A percentile compares a stretch with the other conserved stretches of the same genome.
Conservation (phyloP, 2,797 vertebrate genomes). For the Danio choprae region DNA sequence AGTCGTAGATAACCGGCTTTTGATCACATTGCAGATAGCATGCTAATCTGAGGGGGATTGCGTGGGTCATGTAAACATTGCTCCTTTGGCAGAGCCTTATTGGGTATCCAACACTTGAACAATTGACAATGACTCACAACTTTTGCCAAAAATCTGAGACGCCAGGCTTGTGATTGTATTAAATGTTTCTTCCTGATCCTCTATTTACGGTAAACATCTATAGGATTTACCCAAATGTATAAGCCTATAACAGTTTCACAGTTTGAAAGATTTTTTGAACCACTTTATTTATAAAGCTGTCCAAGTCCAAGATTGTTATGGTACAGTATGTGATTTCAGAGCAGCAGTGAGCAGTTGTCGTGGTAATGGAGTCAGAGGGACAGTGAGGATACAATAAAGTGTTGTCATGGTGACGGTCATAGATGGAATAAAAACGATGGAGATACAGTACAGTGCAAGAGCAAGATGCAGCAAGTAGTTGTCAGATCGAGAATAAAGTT, state of each 20-base stretch:
- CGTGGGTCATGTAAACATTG: conserved; percentile 17
- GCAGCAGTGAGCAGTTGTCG: not conserved
- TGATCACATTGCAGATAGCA: conserved; percentile 17
- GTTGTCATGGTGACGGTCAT: not conserved
- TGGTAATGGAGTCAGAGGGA: conserved; percentile 1
- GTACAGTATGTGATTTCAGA: conserved; percentile 17
- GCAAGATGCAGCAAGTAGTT: too few species aligned
- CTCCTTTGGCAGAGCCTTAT: conserved; percentile 30
- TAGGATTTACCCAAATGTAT: not conserved
- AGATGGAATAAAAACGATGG: not conserved
- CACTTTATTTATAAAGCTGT: not conserved
- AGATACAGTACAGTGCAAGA: too few species aligned
- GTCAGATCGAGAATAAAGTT: not conserved
- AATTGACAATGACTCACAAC: conserved; percentile 26
- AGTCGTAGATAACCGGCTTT: conserved; percentile 22
- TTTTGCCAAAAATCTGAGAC: not conserved
- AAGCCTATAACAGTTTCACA: not conserved
- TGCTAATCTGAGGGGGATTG: conserved; percentile 18
- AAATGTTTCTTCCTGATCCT: not conserved
- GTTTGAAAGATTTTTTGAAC: not conserved
- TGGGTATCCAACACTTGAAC: conserved; percentile 3
- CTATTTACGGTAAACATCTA: conserved; percentile 11
- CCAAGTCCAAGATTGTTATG: not conserved
- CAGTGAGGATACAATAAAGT: not conserved
- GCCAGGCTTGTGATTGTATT: not conserved